Base-by-base conservation (phyloP, 2,888 invertebrate genomes). In the Nymphalis polychloros region DNA sequence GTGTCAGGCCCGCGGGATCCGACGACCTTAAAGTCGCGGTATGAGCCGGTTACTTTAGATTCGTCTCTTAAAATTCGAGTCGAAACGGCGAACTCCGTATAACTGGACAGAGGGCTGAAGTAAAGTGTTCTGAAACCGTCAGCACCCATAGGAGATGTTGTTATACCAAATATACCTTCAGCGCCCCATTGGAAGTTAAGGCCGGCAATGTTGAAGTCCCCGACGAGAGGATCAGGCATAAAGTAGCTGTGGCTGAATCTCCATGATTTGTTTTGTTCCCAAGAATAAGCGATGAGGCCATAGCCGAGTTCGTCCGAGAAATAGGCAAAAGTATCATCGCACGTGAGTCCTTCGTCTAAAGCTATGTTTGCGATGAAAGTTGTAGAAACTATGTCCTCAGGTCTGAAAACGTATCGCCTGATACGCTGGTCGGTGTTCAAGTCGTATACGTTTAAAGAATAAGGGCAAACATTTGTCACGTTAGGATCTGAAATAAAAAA, bases 341-440 rank as follows among this genome's bases (percentile, higher is more conserved):
- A 97, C 55, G 91, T 93, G 76, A 93, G 92, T 46, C 96, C 96
- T 73, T 96, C 92, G 79, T 97, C 97, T 2, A 97, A 94, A n/a
- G 95, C 96, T 68, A 96, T 96, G 80, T 96, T 97, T n/a, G 97
- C 97, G 72, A 97, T 96, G 84, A 97, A 97, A 0, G 97, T 97
- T 53, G 95, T 94, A 64, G 94, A 87, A 73, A 96, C 96, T 23
- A 95, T 96, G 78, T 97, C 96, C 71, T 96, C 96, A 0, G 94
- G 88, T 20, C 94, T 93, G 73, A 97, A 93, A 65, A 94, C 95
- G 78, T 96, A 96, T 77, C 94, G 93, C 46, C 96, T 93, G 65
- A 97, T 93, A 47, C 95, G 90, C 60, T 93, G 93, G 79, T 97
- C 95, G 0, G 96, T 97, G 69, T 93, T 93, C 75, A 97, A 88